Evolutionary conservation across 1,140 invertebrate species (phyloP).

Genomic region (Brachionus sp.): DNA sequence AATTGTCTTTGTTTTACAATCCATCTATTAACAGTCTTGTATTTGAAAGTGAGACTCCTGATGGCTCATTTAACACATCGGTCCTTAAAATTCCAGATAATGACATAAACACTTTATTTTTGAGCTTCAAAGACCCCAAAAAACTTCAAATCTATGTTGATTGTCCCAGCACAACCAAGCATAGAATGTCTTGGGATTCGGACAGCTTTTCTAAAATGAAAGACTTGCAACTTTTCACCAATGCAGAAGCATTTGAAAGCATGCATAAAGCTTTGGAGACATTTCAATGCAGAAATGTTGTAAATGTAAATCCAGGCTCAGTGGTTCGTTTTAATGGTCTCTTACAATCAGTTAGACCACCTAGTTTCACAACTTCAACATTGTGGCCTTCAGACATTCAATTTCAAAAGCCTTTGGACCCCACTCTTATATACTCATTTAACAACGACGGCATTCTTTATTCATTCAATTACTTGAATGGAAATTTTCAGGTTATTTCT

Average conservation of each 20-base stretch:
- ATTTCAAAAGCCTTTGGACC: background rate
- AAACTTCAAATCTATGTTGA: background rate
- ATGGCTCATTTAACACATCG: background rate
- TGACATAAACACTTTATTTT: conserved; percentile 18
- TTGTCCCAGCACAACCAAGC: background rate
- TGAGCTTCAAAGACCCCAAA: background rate
- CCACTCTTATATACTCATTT: conserved; percentile 2
- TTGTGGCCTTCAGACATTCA: background rate
- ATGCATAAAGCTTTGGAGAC: background rate
- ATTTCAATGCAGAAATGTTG: background rate
- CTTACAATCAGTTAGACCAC: background rate
- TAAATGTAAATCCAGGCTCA: background rate
- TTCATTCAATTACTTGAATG: conserved; percentile 4
- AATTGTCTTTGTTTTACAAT: background rate
- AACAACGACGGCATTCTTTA: background rate
- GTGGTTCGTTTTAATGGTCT: background rate
- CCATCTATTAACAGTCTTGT: background rate
- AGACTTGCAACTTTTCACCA: background rate
- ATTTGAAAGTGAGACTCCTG: background rate
- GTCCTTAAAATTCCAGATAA: background rate
- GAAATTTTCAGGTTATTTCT: background rate
- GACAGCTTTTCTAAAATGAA: background rate
- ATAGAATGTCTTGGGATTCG: background rate
- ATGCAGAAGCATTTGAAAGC: background rate
- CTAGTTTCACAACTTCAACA: background rate